A percentile compares a stretch with the other conserved stretches of the same genome.
phyloP scores from a whole-genome alignment of 2,888 invertebrate species.

The Sepiola atlantica region DNA sequence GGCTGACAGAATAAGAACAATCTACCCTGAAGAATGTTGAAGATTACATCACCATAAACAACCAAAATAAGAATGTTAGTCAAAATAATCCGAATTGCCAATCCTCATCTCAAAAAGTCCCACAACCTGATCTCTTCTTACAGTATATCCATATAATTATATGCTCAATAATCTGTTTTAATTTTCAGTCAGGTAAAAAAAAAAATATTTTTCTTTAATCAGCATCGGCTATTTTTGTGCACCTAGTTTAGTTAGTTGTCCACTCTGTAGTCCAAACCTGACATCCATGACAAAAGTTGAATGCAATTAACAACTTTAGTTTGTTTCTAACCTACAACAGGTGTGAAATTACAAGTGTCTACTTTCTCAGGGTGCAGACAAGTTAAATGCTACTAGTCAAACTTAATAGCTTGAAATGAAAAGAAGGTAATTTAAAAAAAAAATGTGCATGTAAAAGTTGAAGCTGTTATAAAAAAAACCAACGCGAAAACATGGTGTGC shows the following conservation, averaged over 20 bases:
- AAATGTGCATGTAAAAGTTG: background rate
- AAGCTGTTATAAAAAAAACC: background rate
- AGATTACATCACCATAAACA: too few species aligned
- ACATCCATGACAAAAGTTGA: background rate
- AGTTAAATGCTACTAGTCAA: background rate
- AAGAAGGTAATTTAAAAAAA: background rate
- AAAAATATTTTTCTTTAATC: background rate
- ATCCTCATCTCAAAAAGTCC: too few species aligned
- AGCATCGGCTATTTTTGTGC: background rate
- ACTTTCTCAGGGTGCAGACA: constrained; percentile 13
- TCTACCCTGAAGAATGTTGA: too few species aligned
- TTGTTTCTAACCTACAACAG: background rate
- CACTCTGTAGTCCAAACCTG: background rate
- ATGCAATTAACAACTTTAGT: background rate
- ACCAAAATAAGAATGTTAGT: too few species aligned
- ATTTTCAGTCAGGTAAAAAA: too few species aligned
- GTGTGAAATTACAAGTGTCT: constrained; percentile 9
- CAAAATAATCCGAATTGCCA: too few species aligned
- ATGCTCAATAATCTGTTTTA: too few species aligned
- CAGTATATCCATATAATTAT: too few species aligned
- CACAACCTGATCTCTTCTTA: too few species aligned
- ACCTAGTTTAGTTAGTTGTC: background rate
- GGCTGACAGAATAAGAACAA: too few species aligned
- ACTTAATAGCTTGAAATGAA: background rate
- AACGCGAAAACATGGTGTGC: background rate